Conservation (phyloP, 2,113 vertebrate species). For the Delphinapterus leucas region DNA sequence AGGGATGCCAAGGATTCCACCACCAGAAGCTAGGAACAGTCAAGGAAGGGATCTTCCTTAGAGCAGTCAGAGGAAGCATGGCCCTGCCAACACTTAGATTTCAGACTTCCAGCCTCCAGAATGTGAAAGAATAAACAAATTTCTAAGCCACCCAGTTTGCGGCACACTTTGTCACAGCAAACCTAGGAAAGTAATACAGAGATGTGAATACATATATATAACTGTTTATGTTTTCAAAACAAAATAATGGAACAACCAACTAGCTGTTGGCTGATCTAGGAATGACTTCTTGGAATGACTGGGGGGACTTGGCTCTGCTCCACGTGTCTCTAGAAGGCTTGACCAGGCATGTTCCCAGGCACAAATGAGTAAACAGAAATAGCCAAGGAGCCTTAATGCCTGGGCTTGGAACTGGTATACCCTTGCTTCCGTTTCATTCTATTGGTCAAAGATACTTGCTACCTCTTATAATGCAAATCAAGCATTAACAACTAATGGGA, state of each 20-base stretch:
- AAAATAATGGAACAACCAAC: not conserved
- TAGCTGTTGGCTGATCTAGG: not conserved
- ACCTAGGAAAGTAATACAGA: not conserved
- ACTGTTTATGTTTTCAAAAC: not conserved
- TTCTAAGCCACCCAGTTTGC: not conserved
- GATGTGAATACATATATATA: not conserved
- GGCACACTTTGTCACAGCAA: not conserved
- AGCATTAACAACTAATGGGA: not conserved
- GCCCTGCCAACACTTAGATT: not conserved
- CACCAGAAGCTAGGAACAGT: not conserved
- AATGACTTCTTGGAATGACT: not conserved
- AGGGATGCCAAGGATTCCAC: not conserved
- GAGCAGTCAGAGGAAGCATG: not conserved
- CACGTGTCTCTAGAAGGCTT: not conserved
- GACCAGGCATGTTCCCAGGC: not conserved
- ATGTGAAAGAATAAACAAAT: not conserved
- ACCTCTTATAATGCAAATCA: not conserved
- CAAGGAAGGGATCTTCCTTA: not conserved
- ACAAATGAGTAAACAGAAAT: not conserved
- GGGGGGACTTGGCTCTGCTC: not conserved
- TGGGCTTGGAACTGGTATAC: not conserved
- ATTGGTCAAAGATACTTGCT: not conserved
- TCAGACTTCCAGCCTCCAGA: not conserved
- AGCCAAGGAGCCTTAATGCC: not conserved
- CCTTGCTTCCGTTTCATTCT: not conserved